Percentiles rank a stretch among this genome's conserved stretches.
phyloP scores from a whole-genome alignment of 2,797 vertebrate species.

The Chelonia mydas region DNA sequence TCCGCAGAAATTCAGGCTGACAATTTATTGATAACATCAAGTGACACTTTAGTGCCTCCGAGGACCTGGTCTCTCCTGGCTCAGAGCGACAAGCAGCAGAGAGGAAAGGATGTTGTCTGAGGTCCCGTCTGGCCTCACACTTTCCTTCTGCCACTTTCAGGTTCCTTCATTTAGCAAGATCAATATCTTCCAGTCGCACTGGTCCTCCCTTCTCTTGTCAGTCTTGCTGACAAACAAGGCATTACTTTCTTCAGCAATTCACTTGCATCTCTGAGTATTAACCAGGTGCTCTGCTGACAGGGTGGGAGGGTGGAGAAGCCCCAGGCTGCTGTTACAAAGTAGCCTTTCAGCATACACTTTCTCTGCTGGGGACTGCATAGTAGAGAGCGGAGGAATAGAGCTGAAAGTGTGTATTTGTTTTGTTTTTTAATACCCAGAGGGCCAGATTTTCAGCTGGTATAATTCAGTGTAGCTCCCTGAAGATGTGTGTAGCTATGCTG shows the following conservation, averaged over 20 bases:
- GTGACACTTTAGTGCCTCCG: conserved; percentile 80
- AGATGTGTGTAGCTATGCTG: neutral
- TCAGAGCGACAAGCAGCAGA: conserved; percentile 11
- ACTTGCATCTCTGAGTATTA: neutral
- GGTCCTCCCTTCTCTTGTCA: neutral
- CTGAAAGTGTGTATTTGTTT: fast-evolving
- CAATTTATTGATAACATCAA: conserved; percentile 85
- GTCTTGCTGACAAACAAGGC: neutral
- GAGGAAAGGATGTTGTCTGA: conserved; percentile 22
- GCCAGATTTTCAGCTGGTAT: neutral
- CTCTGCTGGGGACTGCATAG: neutral
- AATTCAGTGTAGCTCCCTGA: neutral
- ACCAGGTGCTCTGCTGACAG: conserved; percentile 33
- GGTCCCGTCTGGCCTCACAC: conserved; percentile 35
- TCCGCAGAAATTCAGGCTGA: conserved; percentile 61
- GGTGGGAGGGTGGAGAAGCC: neutral
- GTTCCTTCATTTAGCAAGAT: conserved; percentile 81
- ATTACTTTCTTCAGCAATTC: neutral
- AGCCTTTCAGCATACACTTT: neutral
- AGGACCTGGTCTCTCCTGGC: neutral
- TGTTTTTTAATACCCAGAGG: neutral
- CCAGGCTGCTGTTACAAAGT: neutral
- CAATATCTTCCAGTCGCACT: conserved; percentile 71
- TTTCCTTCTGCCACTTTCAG: conserved; percentile 69
- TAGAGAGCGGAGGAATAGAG: neutral